phyloP scores from a whole-genome alignment of 2,797 vertebrate species.

The Mus minutoides region DNA sequence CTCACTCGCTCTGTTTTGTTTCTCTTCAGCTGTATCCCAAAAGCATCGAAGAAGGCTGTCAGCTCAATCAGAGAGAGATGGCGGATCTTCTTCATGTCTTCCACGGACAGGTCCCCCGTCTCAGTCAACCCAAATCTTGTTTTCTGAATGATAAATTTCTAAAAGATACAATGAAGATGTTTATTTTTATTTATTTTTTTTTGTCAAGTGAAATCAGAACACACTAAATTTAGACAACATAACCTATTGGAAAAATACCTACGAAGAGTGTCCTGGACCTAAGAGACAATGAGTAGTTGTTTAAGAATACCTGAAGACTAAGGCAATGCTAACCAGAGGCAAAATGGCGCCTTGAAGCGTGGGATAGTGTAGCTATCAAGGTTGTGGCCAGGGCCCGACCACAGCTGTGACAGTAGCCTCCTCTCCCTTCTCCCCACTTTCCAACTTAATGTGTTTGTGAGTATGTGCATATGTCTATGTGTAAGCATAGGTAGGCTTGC shows the following conservation, averaged over 20 bases:
- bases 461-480: not conserved
- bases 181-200: not conserved
- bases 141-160: constrained; percentile 89
- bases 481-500: not conserved
- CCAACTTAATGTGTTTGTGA: not conserved
- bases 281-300: not conserved
- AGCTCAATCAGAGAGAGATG: constrained; percentile 96
- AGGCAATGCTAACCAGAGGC: not conserved
- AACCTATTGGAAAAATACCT: not conserved
- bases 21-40: constrained; percentile 94
- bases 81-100: constrained; percentile 93
- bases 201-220: not conserved
- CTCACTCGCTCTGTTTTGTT: constrained; percentile 88
- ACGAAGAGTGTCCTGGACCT: not conserved
- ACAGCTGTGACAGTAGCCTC: not conserved
- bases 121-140: constrained; percentile 91
- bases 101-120: constrained; percentile 93
- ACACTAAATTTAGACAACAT: not conserved
- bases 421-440: not conserved
- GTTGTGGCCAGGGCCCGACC: not conserved
- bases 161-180: constrained; percentile 64
- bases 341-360: not conserved
- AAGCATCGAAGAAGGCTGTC: constrained; percentile 92
- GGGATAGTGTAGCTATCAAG: not conserved
- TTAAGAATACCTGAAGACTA: not conserved